These are phyloP conservation scores for Brachionichthys hirsutus DNA, from an alignment of 2,113 vertebrate genomes.

Conservation along the genomic window DNA sequence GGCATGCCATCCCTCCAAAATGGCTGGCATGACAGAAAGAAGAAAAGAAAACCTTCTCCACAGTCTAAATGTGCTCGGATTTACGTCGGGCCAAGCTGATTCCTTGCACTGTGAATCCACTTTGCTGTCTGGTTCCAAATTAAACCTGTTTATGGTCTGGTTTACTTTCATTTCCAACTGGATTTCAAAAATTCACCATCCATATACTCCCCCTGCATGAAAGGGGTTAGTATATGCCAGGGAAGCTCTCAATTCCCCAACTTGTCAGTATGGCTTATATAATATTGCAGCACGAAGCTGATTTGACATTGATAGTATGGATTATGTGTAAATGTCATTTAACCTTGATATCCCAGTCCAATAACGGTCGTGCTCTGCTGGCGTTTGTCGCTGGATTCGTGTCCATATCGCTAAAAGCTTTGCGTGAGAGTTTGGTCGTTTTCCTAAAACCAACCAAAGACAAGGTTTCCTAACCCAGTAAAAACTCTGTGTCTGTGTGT, in stretches of 20 bases:
- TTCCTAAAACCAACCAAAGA: no score
- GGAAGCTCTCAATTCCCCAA: conserved; percentile 43
- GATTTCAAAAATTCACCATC: conserved; percentile 18
- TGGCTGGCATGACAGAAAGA: conserved; percentile 34
- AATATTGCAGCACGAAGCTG: conserved; percentile 58
- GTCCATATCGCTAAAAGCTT: conserved; percentile 56
- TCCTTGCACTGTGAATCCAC: conserved; percentile 17
- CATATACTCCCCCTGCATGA: conserved; percentile 31
- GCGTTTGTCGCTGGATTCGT: conserved; percentile 20
- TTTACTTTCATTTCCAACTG: background rate
- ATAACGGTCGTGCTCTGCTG: conserved; percentile 12
- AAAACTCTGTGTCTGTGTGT: conserved; percentile 43
- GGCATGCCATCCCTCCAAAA: conserved; percentile 39
- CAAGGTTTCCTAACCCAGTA: conserved; percentile 49
- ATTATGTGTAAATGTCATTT: conserved; percentile 49
- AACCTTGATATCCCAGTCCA: conserved; percentile 36
- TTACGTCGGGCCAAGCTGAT: conserved; percentile 18
- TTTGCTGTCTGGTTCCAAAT: conserved; percentile 12
- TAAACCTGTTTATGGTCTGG: background rate
- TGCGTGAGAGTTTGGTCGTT: conserved; percentile 50
- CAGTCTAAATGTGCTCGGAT: conserved; percentile 20
- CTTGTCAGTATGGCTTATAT: conserved; percentile 59
- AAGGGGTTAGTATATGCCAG: conserved; percentile 38
- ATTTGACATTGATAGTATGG: conserved; percentile 39
- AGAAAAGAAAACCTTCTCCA: conserved; percentile 15